These are phyloP conservation scores for Agapetus fuscipes DNA, from an alignment of 2,888 invertebrate genomes.

Conservation along the genomic window DNA sequence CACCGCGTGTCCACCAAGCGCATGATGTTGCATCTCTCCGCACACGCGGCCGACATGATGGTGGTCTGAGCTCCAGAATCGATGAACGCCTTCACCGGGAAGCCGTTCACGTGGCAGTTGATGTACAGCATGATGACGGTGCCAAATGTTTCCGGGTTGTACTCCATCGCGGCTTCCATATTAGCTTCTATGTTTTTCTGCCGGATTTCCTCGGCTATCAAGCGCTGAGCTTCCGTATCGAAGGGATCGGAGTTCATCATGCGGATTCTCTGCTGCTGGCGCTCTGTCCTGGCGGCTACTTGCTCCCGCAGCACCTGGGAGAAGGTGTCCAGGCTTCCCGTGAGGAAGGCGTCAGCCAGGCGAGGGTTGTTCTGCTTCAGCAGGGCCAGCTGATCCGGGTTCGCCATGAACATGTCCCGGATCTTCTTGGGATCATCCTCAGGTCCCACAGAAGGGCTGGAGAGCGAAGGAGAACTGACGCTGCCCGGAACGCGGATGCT, in stretches of 20 bases:
- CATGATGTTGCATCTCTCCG: conserved; percentile 89
- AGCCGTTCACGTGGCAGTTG: conserved; percentile 93
- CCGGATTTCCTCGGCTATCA: conserved; percentile 92
- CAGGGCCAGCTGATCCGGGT: conserved; percentile 83
- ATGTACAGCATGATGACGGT: conserved; percentile 97
- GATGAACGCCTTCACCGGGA: conserved; percentile 95
- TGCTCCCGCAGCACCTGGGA: conserved; percentile 71
- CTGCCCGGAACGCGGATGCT: conserved; percentile 64
- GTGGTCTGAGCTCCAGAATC: conserved; percentile 98
- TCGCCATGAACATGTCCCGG: conserved; percentile 76
- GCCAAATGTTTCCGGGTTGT: conserved; percentile 96
- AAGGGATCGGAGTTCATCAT: conserved; percentile 93
- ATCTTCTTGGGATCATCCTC: conserved; percentile 81
- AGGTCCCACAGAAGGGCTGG: conserved; percentile 30
- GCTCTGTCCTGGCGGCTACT: conserved; percentile 68
- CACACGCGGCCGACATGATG: conserved; percentile 94
- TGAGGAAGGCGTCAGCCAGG: conserved; percentile 82
- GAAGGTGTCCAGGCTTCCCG: conserved; percentile 75
- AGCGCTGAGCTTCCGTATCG: conserved; percentile 87
- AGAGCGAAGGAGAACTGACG: conserved; percentile 26
- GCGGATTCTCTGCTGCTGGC: conserved; percentile 72
- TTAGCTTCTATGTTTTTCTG: conserved; percentile 96
- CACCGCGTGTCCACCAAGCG: conserved; percentile 84
- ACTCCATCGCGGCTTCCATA: conserved; percentile 98
- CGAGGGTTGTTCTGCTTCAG: conserved; percentile 89